Percentiles rank a stretch among this genome's conserved stretches.
Conservation (phyloP, 2,113 vertebrate species). For the Stegastes partitus region DNA sequence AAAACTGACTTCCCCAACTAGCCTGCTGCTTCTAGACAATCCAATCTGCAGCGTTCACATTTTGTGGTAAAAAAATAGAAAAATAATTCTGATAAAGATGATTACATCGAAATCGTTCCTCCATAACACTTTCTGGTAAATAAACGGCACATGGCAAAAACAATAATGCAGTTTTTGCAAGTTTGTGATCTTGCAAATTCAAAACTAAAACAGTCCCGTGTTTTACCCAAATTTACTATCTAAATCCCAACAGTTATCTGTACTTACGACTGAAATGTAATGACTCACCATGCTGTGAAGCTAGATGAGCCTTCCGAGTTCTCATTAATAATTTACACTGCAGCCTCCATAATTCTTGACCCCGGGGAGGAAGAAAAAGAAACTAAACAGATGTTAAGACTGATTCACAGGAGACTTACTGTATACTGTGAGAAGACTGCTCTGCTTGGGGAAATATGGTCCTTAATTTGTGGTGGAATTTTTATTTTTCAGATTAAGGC, state of each 20-base stretch:
- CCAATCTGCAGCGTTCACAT: not conserved
- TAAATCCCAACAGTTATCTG: not conserved
- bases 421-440: not conserved
- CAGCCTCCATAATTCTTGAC: slow-evolving; percentile 34
- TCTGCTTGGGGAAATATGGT: slow-evolving; percentile 1
- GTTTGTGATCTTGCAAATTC: not conserved
- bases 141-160: not conserved
- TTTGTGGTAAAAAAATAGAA: not conserved
- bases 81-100: no score
- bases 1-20: slow-evolving; percentile 13
- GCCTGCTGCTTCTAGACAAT: not conserved
- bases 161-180: not conserved
- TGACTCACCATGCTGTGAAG: slow-evolving; percentile 39
- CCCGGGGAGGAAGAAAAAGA: slow-evolving; percentile 26
- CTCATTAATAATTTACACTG: slow-evolving; percentile 59
- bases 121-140: not conserved
- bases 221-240: slow-evolving; percentile 10
- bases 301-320: slow-evolving; percentile 25
- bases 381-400: slow-evolving; percentile 30
- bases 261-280: slow-evolving; percentile 6
- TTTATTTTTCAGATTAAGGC: slow-evolving; percentile 19
- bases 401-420: slow-evolving; percentile 3
- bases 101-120: not conserved
- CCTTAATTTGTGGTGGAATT: slow-evolving; percentile 6
- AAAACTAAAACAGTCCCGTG: not conserved